Percentiles rank a stretch among this genome's conserved stretches.
Evolutionary conservation across 2,797 vertebrate species (phyloP).

Genomic region (Eutrigla gurnardus): DNA sequence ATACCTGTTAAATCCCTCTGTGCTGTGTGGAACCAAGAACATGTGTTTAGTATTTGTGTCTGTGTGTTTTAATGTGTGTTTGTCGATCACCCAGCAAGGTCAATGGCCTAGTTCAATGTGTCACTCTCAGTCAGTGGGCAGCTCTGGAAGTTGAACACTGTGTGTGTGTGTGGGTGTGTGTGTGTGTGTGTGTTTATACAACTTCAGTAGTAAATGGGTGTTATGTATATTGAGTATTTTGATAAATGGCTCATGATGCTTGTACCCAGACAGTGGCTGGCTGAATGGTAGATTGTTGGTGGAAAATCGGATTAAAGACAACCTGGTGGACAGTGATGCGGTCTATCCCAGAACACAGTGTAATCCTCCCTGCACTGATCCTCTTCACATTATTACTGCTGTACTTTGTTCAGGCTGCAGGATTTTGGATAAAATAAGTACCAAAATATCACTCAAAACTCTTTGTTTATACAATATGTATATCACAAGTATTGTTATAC

Average conservation of each 20-base stretch:
- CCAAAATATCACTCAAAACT: neutral
- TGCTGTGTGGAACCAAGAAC: no score
- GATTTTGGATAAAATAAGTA: neutral
- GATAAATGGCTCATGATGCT: neutral
- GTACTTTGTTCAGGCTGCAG: neutral
- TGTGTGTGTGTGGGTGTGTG: no score
- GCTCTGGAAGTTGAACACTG: neutral
- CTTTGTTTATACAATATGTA: neutral
- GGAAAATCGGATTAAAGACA: no score
- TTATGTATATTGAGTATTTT: neutral
- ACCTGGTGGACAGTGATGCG: no score
- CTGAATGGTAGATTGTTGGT: no score
- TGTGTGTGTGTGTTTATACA: neutral
- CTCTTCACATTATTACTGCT: slow-evolving; percentile 4
- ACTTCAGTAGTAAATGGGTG: neutral
- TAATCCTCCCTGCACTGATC: neutral
- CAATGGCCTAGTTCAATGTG: slow-evolving; percentile 11
- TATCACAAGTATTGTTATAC: no score
- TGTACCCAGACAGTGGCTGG: no score
- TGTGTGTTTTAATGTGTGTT: slow-evolving; percentile 13
- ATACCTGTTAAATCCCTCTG: no score
- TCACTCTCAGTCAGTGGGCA: slow-evolving; percentile 9
- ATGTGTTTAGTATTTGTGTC: neutral
- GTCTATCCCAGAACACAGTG: slow-evolving; percentile 5
- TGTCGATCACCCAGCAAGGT: slow-evolving; percentile 27